Evolutionary conservation across 2,797 vertebrate species (phyloP).

Genomic region (Sphenodon punctatus): DNA sequence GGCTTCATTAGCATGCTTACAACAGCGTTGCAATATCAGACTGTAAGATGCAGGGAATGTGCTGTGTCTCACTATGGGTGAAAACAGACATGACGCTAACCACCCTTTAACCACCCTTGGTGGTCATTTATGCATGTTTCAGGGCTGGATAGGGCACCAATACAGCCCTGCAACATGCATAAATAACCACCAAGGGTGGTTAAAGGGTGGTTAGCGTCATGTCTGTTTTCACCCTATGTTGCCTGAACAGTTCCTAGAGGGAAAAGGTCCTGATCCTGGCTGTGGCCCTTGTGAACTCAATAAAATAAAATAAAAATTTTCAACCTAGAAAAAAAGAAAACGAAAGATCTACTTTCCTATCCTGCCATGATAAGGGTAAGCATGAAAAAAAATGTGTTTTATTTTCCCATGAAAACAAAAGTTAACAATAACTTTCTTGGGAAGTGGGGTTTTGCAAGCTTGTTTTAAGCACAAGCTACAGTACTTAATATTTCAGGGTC

Average conservation of each 20-base stretch:
- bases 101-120: no score
- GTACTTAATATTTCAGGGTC: background rate
- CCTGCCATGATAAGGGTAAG: rapidly evolving
- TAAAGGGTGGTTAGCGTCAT: no score
- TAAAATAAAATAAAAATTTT: background rate
- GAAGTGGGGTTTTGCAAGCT: background rate
- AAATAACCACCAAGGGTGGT: no score
- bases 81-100: no score
- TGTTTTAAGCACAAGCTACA: background rate
- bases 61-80: no score
- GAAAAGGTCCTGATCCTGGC: background rate
- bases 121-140: no score
- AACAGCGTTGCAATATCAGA: background rate
- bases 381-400: background rate
- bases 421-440: background rate
- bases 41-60: background rate
- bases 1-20: background rate
- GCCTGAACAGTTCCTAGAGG: background rate
- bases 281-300: background rate
- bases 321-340: rapidly evolving
- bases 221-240: no score
- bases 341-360: background rate
- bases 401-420: background rate
- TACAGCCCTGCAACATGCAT: no score
- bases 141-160: no score